phyloP scores from a whole-genome alignment of 1,140 invertebrate genomes.

The Nilaparvata lugens region DNA sequence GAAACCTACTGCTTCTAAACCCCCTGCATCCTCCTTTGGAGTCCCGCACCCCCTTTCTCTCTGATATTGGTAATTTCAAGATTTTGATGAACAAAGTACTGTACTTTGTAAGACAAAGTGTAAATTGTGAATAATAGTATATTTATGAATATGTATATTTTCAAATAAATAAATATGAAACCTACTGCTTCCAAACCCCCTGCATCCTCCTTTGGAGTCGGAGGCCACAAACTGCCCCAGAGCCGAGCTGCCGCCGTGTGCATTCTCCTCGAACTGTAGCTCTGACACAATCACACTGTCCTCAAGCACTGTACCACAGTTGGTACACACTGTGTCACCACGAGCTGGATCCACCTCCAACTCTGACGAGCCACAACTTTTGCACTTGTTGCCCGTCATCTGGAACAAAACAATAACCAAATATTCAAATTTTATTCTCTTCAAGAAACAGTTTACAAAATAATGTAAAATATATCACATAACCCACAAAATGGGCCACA shows the following conservation, averaged over 20 bases:
- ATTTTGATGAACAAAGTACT: too few relatives aligned
- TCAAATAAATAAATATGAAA: constrained; percentile 7
- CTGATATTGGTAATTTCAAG: too few relatives aligned
- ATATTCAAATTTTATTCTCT: background rate
- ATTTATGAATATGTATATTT: too few relatives aligned
- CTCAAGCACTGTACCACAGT: constrained; percentile 91
- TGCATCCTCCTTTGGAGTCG: constrained; percentile 73
- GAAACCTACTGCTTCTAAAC: too few relatives aligned
- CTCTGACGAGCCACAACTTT: constrained; percentile 87
- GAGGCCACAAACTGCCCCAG: constrained; percentile 89
- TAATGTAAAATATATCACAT: too few relatives aligned
- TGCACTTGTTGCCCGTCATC: constrained; percentile 60
- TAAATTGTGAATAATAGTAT: too few relatives aligned
- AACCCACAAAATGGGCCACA: too few relatives aligned
- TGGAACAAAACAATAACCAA: background rate
- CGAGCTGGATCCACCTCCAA: constrained; percentile 86
- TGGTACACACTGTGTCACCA: constrained; percentile 92
- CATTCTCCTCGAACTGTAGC: constrained; percentile 89
- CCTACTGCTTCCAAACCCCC: constrained; percentile 59
- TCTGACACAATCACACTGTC: constrained; percentile 95
- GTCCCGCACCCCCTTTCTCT: too few relatives aligned
- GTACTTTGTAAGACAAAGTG: too few relatives aligned
- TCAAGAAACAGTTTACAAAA: too few relatives aligned
- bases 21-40: too few relatives aligned
- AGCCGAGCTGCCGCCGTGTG: constrained; percentile 74